A percentile compares a stretch with the other conserved stretches of the same genome.
Conservation (phyloP, 2,797 vertebrate species). For the Fratercula arctica region DNA sequence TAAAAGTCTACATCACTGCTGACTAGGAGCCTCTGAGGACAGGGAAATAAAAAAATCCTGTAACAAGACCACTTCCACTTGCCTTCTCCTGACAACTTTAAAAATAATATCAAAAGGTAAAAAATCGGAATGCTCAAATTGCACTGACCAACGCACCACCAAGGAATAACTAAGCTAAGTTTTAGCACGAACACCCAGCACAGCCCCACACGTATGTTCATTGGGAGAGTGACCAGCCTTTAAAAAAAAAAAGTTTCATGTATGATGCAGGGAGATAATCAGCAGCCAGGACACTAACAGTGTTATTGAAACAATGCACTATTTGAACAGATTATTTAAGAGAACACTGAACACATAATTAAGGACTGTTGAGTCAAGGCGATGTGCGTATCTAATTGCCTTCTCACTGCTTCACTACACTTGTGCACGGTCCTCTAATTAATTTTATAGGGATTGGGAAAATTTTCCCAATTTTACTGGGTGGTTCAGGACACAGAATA, state of each 20-base stretch:
- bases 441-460: neutral
- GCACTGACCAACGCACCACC: neutral
- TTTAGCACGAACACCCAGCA: neutral
- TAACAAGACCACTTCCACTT: neutral
- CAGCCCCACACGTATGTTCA: neutral
- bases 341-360: slow-evolving; percentile 2
- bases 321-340: neutral
- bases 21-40: neutral
- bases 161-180: neutral
- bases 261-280: neutral
- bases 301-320: neutral
- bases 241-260: neutral
- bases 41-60: neutral
- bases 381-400: neutral
- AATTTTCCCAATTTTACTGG: neutral
- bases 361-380: neutral
- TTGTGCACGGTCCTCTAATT: neutral
- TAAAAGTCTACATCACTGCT: neutral
- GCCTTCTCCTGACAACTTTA: neutral
- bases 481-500: neutral
- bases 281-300: neutral
- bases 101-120: neutral
- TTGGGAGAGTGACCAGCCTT: neutral
- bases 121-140: neutral
- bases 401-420: neutral